These are phyloP conservation scores for Tetragonula carbonaria DNA, from an alignment of 2,888 invertebrate species.

Conservation along the genomic window DNA sequence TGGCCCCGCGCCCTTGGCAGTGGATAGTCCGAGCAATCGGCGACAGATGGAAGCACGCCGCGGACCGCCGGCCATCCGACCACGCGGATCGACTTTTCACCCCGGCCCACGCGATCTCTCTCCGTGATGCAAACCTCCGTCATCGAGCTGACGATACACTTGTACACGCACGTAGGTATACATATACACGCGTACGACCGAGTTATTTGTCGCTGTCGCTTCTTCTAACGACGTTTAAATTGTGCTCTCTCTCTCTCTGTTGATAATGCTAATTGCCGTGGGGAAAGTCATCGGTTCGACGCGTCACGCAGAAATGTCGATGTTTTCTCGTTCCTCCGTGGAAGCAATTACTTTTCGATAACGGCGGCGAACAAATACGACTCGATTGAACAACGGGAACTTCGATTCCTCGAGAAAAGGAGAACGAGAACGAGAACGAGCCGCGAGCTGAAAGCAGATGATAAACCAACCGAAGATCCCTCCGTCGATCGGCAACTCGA, in stretches of 20 bases:
- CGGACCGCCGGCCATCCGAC: neutral
- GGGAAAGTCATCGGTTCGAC: neutral
- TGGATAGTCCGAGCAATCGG: slow-evolving; percentile 34
- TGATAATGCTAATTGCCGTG: slow-evolving; percentile 36
- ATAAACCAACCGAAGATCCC: slow-evolving; percentile 65
- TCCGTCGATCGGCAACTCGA: slow-evolving; percentile 68
- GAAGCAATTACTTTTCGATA: neutral
- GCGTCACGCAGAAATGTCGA: neutral
- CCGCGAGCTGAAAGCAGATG: slow-evolving; percentile 68
- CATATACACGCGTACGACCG: too few relatives aligned
- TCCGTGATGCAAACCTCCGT: neutral
- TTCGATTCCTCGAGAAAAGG: neutral
- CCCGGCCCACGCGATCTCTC: neutral
- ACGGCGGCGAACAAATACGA: neutral
- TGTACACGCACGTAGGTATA: too few relatives aligned
- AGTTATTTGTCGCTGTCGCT: neutral
- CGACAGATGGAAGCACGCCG: slow-evolving; percentile 63
- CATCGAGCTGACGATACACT: too few relatives aligned
- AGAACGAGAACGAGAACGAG: slow-evolving; percentile 39
- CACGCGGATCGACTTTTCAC: slow-evolving; percentile 32
- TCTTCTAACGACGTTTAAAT: slow-evolving; percentile 14
- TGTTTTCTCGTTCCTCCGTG: neutral
- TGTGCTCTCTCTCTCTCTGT: neutral
- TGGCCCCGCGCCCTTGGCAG: slow-evolving; percentile 29
- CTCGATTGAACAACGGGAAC: neutral